Evolutionary conservation across 2,797 vertebrate genomes (phyloP).

Genomic region (Cuniculus paca): DNA sequence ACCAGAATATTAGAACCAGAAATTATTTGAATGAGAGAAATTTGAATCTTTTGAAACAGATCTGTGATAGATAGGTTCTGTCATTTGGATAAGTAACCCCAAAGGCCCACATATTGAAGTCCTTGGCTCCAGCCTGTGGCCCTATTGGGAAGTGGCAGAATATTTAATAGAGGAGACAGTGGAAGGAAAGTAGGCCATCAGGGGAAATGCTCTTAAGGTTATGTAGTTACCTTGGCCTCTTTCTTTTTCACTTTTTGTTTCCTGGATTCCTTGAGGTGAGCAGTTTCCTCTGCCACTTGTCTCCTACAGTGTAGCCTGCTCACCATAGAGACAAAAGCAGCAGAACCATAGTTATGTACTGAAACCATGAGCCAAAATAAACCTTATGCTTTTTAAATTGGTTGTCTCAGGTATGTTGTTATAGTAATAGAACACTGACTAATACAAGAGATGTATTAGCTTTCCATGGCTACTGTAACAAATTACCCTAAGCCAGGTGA

Average conservation of each 20-base stretch:
- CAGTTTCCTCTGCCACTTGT: too few species aligned
- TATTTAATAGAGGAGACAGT: background rate
- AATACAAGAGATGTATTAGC: background rate
- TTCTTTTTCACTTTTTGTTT: background rate
- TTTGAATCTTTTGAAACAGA: background rate
- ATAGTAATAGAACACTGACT: background rate
- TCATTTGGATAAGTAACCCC: background rate
- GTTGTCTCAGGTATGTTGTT: background rate
- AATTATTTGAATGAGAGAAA: background rate
- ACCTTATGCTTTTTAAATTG: background rate
- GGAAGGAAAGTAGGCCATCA: background rate
- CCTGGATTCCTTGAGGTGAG: background rate
- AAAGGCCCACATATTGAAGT: background rate
- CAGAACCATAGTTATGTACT: too few species aligned
- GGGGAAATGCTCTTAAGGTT: background rate
- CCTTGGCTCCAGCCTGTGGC: background rate
- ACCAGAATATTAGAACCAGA: background rate
- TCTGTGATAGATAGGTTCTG: too few species aligned
- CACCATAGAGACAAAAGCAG: background rate
- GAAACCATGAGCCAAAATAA: background rate
- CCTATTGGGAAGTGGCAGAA: background rate
- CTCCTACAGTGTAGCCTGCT: background rate
- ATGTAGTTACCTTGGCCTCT: background rate
- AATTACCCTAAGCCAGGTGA: background rate
- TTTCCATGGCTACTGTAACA: background rate